Conservation (phyloP, 2,888 invertebrate species). For the Nemotelus pantherinus region DNA sequence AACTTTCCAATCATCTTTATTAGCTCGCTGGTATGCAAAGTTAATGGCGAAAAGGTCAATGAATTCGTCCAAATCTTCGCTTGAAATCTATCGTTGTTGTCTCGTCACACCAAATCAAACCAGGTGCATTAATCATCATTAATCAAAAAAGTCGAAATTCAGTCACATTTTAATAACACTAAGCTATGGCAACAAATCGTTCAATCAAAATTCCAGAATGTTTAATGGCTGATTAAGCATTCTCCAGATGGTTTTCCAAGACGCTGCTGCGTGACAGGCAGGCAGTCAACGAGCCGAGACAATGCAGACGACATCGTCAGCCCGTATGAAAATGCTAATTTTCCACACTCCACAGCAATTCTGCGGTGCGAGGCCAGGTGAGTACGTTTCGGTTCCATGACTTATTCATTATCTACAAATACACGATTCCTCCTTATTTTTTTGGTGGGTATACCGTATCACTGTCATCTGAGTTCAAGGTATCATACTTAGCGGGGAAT, state of each 20-base stretch:
- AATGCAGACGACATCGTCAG: not conserved
- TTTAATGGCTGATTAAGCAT: slow-evolving; percentile 31
- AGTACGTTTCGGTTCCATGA: slow-evolving; percentile 14
- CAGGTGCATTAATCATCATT: slow-evolving; percentile 26
- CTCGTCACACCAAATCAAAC: not conserved
- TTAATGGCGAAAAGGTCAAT: slow-evolving; percentile 13
- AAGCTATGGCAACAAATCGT: slow-evolving; percentile 32
- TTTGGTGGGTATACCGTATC: not conserved
- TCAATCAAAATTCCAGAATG: slow-evolving; percentile 38
- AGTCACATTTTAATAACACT: slow-evolving; percentile 32
- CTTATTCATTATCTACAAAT: slow-evolving; percentile 31
- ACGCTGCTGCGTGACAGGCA: not conserved
- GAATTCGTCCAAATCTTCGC: not conserved
- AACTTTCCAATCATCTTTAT: no score
- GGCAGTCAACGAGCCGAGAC: not conserved
- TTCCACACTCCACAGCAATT: not conserved
- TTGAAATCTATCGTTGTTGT: not conserved
- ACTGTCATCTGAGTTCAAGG: slow-evolving; percentile 4
- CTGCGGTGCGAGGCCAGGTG: slow-evolving; percentile 19
- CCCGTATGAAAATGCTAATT: slow-evolving; percentile 29
- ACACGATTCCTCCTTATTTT: slow-evolving; percentile 3
- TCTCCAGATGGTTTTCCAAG: not conserved
- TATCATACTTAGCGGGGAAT: not conserved
- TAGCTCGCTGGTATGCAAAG: not conserved
- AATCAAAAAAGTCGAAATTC: slow-evolving; percentile 24